phyloP scores from a whole-genome alignment of 2,888 invertebrate genomes.

The Spodoptera exigua region DNA sequence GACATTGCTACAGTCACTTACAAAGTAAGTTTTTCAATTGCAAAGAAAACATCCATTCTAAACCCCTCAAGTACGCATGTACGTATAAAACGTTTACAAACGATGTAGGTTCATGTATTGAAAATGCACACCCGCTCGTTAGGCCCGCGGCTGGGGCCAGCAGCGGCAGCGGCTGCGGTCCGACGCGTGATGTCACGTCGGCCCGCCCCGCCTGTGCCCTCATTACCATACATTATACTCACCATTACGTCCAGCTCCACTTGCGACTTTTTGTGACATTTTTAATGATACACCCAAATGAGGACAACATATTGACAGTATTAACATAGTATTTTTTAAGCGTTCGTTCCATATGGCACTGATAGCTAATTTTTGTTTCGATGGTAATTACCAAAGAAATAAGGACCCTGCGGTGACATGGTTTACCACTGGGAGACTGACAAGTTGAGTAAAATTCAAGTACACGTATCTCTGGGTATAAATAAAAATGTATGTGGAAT shows the following conservation, averaged over 20 bases:
- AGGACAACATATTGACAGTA: conserved; percentile 51
- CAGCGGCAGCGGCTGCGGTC: conserved; percentile 79
- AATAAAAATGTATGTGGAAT: conserved; percentile 22
- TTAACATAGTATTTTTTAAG: conserved; percentile 63
- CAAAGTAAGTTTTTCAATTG: conserved; percentile 27
- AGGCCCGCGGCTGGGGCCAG: conserved; percentile 68
- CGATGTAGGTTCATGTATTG: conserved; percentile 73
- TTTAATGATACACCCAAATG: conserved; percentile 76
- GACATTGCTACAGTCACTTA: conserved; percentile 26
- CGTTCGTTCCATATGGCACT: conserved; percentile 55
- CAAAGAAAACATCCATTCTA: conserved; percentile 10
- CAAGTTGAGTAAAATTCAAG: neutral
- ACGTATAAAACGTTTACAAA: conserved; percentile 15
- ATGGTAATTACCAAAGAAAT: conserved; percentile 51
- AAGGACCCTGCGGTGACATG: neutral
- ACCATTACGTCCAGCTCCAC: conserved; percentile 82
- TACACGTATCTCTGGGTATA: neutral
- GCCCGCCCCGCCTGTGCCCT: conserved; percentile 78
- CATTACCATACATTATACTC: conserved; percentile 89
- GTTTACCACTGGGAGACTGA: conserved; percentile 5
- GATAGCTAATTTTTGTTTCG: conserved; percentile 37
- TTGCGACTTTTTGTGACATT: conserved; percentile 80
- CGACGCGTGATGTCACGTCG: conserved; percentile 86
- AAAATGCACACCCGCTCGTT: conserved; percentile 86
- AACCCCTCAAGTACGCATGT: too few relatives aligned